Evolutionary conservation across 35 echinoderm and acorn worm genomes (phyloP).

Genomic region (Ophiothrix spiculata): DNA sequence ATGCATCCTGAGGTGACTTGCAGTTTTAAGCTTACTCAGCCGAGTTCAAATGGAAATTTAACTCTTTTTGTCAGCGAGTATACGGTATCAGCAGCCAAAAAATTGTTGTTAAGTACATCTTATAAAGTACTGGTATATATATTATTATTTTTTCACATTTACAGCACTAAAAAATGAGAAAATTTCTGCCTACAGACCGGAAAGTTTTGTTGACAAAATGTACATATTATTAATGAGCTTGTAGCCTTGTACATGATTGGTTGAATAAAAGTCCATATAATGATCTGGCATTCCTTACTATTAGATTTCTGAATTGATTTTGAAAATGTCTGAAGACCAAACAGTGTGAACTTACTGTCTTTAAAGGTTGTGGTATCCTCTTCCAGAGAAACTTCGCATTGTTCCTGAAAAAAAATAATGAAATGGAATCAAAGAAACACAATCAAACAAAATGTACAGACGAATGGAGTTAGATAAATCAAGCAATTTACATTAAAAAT

Average conservation of each 20-base stretch:
- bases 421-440: not conserved
- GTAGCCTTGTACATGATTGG: not conserved
- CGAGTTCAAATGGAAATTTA: too few species aligned
- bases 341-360: slow-evolving; percentile 76
- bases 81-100: too few species aligned
- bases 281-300: not conserved
- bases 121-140: too few species aligned
- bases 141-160: too few species aligned
- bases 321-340: not conserved
- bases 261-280: not conserved
- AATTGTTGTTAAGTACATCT: too few species aligned
- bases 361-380: slow-evolving; percentile 77
- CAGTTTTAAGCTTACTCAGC: too few species aligned
- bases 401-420: slow-evolving; percentile 55
- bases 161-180: not conserved
- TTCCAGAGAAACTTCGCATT: slow-evolving; percentile 98
- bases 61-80: too few species aligned
- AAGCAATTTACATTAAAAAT: too few species aligned
- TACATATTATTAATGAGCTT: not conserved
- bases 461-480: too few species aligned
- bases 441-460: too few species aligned
- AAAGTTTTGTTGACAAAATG: not conserved
- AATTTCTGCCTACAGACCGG: not conserved
- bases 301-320: not conserved
- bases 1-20: too few species aligned